A percentile compares a stretch with the other conserved stretches of the same genome.
These are phyloP conservation scores for Iselma pallidipennis DNA, from an alignment of 2,888 invertebrate species.

Conservation along the genomic window DNA sequence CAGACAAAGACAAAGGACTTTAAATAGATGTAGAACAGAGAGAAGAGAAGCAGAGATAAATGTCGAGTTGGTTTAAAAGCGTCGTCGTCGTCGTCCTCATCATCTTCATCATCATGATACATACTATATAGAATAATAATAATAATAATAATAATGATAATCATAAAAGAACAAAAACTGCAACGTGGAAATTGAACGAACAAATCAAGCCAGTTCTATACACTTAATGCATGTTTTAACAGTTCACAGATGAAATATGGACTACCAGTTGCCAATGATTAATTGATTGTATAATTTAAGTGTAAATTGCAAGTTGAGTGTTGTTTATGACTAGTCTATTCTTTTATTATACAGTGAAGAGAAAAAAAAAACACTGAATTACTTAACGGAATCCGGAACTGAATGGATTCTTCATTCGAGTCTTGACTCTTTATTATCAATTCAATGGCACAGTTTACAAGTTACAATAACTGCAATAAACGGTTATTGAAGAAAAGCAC, in stretches of 20 bases:
- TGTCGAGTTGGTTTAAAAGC: background rate
- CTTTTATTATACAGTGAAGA: background rate
- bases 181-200: background rate
- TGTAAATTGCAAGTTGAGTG: slow-evolving; percentile 28
- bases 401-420: too few relatives aligned
- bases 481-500: background rate
- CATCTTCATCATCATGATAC: background rate
- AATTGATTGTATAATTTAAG: slow-evolving; percentile 39
- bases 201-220: background rate
- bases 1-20: background rate
- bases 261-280: slow-evolving; percentile 37
- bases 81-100: background rate
- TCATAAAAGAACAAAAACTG: background rate
- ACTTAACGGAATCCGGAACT: background rate
- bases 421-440: background rate
- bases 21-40: background rate
- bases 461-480: background rate
- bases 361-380: too few relatives aligned
- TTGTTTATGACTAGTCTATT: background rate
- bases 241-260: slow-evolving; percentile 35
- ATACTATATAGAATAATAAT: background rate
- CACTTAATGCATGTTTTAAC: slow-evolving; percentile 35
- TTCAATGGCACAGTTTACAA: background rate
- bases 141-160: background rate
- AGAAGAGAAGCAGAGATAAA: background rate